Percentiles rank a stretch among this genome's conserved stretches.
Conservation (phyloP, 1,140 invertebrate genomes). For the Lepidurus arcticus region DNA sequence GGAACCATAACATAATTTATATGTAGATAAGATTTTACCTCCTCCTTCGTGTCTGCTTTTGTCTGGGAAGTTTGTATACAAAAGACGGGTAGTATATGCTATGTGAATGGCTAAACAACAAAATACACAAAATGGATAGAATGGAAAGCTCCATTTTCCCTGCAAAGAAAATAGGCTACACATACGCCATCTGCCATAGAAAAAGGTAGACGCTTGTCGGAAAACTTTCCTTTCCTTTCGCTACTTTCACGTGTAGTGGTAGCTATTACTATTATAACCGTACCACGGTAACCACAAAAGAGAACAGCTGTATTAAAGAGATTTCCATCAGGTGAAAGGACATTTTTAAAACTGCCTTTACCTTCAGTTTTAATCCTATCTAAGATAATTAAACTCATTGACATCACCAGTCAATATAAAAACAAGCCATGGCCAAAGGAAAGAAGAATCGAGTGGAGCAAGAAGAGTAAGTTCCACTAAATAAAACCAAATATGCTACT, state of each 20-base stretch:
- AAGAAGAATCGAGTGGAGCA: slow-evolving; percentile 18
- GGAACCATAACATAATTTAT: no score
- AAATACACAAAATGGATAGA: no score
- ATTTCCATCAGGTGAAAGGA: neutral
- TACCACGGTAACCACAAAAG: neutral
- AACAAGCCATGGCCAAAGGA: neutral
- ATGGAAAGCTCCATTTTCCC: no score
- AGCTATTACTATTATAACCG: neutral
- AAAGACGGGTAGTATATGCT: no score
- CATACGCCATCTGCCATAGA: no score
- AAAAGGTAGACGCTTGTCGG: neutral
- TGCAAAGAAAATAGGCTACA: no score
- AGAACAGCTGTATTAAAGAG: neutral
- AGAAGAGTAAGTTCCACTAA: neutral
- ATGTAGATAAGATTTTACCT: no score
- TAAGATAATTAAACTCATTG: neutral
- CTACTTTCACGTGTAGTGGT: neutral
- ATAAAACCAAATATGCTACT: neutral
- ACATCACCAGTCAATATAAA: neutral
- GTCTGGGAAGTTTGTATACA: no score
- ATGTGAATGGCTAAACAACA: no score
- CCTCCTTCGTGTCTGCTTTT: no score
- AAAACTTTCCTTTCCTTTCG: neutral
- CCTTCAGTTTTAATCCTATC: neutral
- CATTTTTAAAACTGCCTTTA: neutral